Evolutionary conservation across 2,113 vertebrate genomes (phyloP).

Genomic region (Uria aalge): DNA sequence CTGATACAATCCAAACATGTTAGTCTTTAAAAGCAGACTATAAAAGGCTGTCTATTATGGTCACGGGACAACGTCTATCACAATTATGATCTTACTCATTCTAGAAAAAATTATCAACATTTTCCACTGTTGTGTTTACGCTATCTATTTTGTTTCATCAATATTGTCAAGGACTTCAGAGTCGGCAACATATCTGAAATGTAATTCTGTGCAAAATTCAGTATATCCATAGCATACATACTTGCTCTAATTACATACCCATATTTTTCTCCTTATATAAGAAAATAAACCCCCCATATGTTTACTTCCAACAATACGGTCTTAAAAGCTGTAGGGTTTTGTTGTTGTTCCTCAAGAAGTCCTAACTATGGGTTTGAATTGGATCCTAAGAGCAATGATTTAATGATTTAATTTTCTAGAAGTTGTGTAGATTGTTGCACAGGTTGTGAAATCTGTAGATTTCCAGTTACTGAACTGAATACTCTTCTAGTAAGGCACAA

Average conservation of each 20-base stretch:
- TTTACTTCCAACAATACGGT: not conserved
- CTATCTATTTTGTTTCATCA: not conserved
- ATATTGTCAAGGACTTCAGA: not conserved
- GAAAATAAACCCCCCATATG: accelerated
- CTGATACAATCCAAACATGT: not conserved
- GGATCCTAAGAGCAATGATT: not conserved
- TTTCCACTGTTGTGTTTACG: not conserved
- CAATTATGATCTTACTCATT: not conserved
- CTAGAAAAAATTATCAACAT: not conserved
- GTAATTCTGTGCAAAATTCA: not conserved
- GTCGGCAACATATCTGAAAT: not conserved
- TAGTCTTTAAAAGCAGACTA: conserved; percentile 7
- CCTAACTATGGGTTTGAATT: not conserved
- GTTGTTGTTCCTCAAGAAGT: not conserved
- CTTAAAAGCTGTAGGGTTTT: not conserved
- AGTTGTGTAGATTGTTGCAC: not conserved
- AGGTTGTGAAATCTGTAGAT: not conserved
- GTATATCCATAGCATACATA: not conserved
- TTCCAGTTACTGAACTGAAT: not conserved
- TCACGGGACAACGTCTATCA: not conserved
- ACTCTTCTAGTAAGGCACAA: not conserved
- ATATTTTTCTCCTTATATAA: not conserved
- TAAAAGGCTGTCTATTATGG: not conserved
- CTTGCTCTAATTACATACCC: not conserved
- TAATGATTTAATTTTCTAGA: not conserved